Evolutionary conservation across 2,113 vertebrate genomes (phyloP).

Genomic region (Ctenomys sociabilis): DNA sequence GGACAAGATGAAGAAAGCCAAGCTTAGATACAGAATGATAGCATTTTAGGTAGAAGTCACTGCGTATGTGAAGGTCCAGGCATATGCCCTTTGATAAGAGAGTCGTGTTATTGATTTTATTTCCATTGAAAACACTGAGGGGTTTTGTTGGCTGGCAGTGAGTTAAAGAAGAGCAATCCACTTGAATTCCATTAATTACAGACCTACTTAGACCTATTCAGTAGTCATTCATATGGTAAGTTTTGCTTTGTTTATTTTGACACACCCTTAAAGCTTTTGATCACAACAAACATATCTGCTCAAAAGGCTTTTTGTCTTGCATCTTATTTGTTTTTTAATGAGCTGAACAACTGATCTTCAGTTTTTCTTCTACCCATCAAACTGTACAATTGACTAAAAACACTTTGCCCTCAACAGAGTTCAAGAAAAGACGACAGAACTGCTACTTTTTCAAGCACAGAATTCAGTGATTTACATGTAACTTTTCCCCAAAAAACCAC

Average conservation of each 20-base stretch:
- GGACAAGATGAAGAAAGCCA: not conserved
- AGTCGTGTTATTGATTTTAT: not conserved
- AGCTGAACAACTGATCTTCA: not conserved
- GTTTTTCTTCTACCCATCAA: not conserved
- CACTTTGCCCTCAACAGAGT: not conserved
- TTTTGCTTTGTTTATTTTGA: not conserved
- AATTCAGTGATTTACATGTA: not conserved
- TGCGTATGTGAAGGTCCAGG: rapidly evolving
- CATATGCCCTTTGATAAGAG: rapidly evolving
- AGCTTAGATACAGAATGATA: not conserved
- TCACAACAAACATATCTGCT: not conserved
- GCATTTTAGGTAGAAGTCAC: not conserved
- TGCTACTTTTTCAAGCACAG: not conserved
- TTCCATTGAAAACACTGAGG: not conserved
- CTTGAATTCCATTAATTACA: not conserved
- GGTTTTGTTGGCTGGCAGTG: not conserved
- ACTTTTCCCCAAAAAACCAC: not conserved
- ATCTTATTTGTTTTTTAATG: not conserved
- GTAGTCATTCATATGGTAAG: too few relatives aligned
- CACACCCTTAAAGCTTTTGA: not conserved
- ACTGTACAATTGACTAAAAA: not conserved
- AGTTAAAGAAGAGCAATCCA: not conserved
- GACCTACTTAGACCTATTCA: not conserved
- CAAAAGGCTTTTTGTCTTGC: not conserved
- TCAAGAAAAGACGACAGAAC: not conserved